Base-by-base conservation (phyloP, 1,140 invertebrate species). In the Euwallacea fornicatus region DNA sequence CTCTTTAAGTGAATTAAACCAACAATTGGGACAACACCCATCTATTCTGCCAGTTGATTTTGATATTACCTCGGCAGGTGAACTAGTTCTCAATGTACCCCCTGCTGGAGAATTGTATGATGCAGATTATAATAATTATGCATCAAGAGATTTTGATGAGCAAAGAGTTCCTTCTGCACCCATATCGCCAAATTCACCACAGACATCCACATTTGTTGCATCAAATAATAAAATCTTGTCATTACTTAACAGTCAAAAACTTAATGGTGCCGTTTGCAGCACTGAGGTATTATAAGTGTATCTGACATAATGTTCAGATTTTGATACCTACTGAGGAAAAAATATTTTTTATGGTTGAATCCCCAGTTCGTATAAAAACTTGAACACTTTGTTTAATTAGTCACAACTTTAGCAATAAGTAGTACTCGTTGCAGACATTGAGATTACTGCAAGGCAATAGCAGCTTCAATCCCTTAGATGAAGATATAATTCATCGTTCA, bases 21-120 rank as follows among this genome's bases (percentile, higher is more conserved):
- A 86, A 46, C 93, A 95, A 81, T 84, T 95, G 50, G 87, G 87
- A 50, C 90, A 93, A 77, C 94, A 97, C 85, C 95, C 95, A 9
- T 96, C 94, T 11, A 95, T 96, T 78, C 82, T 96, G 66, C 93
- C 95, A 55, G 90, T 90, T 43, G 94, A 97, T 81, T 96, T 97
- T 84, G 94, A 97, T 81, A 94, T 97, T 53, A 90, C 88, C 70
- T 86, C 88, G 43, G 86, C 88, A 76, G 92, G 88, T 67, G 88
- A 89, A 76, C 80, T 89, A 66, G 86, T 87, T 15, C 78, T 89
- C n/a, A 88, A 88, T 81, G 80, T 88, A 2, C 84, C 84, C 56
- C 80, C 83, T 15, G 75, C 76, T 33, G 82, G 81, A 50, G 84
- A 85, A 74, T 75, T 85, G n/a, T 84, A 84, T 76, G 84, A 85